Conservation (phyloP, 2,888 invertebrate species). For the Mythimna albipuncta region DNA sequence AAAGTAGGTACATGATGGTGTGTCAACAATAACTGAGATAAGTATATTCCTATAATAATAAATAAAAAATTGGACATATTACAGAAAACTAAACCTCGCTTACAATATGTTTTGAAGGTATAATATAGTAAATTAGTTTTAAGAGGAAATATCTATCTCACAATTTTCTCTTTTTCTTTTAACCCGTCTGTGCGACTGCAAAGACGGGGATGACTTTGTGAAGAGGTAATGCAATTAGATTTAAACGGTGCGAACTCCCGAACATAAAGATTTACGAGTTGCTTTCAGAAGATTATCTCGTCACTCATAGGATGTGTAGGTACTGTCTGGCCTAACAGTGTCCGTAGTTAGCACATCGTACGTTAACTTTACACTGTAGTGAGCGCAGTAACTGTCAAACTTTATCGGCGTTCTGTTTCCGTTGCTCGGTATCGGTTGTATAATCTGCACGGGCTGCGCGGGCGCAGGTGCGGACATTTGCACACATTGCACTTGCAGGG, state of each 20-base stretch:
- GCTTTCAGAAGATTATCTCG: not conserved
- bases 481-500: constrained; percentile 50
- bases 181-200: not conserved
- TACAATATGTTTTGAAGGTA: no score
- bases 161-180: no score
- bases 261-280: not conserved
- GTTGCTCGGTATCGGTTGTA: constrained; percentile 46
- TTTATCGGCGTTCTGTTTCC: constrained; percentile 50
- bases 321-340: constrained; percentile 8
- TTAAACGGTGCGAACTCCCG: not conserved
- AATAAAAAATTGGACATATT: no score
- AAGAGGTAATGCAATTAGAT: not conserved
- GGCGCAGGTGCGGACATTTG: constrained; percentile 52
- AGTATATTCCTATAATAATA: no score
- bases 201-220: not conserved
- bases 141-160: not conserved
- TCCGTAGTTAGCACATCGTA: constrained; percentile 34
- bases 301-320: not conserved
- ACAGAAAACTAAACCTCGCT: no score
- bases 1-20: no score
- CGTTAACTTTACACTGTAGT: constrained; percentile 15
- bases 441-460: constrained; percentile 40
- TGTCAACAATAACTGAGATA: no score
- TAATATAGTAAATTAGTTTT: no score
- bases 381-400: constrained; percentile 44